phyloP scores from a whole-genome alignment of 2,113 vertebrate genomes.

The Tachuris rubrigastra region DNA sequence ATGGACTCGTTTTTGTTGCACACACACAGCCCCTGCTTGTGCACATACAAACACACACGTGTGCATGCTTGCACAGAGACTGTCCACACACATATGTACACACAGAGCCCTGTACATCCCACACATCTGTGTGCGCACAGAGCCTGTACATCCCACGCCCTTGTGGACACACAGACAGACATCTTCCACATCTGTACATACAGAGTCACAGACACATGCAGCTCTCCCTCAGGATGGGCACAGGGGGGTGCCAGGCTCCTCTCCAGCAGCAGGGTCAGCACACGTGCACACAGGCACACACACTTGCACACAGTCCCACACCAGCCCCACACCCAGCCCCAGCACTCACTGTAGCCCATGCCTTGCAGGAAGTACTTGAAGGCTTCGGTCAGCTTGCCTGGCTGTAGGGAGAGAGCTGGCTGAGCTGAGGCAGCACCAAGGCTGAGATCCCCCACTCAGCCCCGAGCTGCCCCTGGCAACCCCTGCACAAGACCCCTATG shows the following conservation, averaged over 20 bases:
- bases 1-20: background rate
- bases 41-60: background rate
- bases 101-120: background rate
- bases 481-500: accelerated
- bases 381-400: slow-evolving; percentile 94
- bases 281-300: accelerated
- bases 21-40: background rate
- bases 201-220: accelerated
- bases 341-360: slow-evolving; percentile 97
- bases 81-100: background rate
- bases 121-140: background rate
- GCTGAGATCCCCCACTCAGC: background rate
- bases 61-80: background rate
- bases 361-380: slow-evolving; percentile 99
- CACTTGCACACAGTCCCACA: accelerated
- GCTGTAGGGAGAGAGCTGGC: slow-evolving; percentile 72
- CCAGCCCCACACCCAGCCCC: background rate
- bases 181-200: background rate
- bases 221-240: background rate
- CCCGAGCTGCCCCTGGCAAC: background rate
- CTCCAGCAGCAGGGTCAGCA: background rate
- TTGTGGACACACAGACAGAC: accelerated
- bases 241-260: background rate
- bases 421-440: background rate
- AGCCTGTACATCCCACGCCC: background rate